These are phyloP conservation scores for Serilophus lunatus DNA, from an alignment of 2,113 vertebrate species.

Conservation along the genomic window DNA sequence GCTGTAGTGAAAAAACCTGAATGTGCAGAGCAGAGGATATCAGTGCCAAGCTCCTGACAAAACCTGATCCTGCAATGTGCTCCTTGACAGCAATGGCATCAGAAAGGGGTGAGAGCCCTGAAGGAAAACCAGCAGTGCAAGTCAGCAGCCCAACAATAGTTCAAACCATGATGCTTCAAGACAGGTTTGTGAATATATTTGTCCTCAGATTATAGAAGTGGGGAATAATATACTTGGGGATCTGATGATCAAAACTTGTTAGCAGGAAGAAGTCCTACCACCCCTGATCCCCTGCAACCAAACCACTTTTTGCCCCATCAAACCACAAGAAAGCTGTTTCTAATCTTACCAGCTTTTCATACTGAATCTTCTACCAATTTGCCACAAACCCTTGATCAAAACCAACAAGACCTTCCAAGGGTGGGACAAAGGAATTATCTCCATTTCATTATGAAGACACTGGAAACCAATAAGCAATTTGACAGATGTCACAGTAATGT, in stretches of 20 bases:
- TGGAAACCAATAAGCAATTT: neutral
- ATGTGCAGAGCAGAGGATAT: neutral
- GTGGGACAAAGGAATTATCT: neutral
- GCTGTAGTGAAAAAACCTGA: neutral
- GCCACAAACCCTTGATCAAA: neutral
- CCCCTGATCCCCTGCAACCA: neutral
- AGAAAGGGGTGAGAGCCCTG: neutral
- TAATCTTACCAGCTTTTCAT: neutral
- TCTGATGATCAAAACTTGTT: neutral
- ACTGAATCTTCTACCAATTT: neutral
- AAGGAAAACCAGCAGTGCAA: neutral
- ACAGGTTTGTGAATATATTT: neutral
- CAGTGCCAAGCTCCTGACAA: neutral
- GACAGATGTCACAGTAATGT: neutral
- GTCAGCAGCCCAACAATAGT: neutral
- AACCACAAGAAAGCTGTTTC: neutral
- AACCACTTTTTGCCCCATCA: neutral
- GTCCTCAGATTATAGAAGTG: neutral
- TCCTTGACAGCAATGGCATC: fast-evolving
- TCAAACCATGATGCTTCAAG: neutral
- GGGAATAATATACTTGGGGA: neutral
- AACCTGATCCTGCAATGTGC: neutral
- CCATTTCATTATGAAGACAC: neutral
- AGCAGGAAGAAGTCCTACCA: neutral
- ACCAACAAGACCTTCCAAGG: neutral